These are phyloP conservation scores for Drosophila tristis DNA, from an alignment of 1,140 invertebrate species.

Conservation along the genomic window DNA sequence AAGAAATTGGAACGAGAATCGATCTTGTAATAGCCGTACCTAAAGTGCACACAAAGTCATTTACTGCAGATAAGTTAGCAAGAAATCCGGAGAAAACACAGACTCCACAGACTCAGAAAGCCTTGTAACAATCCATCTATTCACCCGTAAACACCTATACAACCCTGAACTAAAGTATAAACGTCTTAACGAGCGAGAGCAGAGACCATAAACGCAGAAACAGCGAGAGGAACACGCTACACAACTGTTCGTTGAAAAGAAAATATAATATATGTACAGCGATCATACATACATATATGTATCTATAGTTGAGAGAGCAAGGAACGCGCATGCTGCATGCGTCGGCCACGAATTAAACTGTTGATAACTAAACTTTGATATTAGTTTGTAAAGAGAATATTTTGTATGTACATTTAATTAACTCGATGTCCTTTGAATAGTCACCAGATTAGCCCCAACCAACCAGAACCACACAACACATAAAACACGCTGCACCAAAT, in stretches of 20 bases:
- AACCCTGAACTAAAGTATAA: slow-evolving; percentile 19
- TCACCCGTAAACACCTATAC: slow-evolving; percentile 7
- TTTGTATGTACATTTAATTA: slow-evolving; percentile 75
- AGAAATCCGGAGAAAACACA: slow-evolving; percentile 39
- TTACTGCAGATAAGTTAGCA: slow-evolving; percentile 68
- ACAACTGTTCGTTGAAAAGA: neutral
- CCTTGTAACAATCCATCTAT: slow-evolving; percentile 29
- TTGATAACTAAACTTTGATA: slow-evolving; percentile 91
- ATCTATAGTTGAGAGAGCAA: slow-evolving; percentile 73
- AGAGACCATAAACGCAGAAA: slow-evolving; percentile 9
- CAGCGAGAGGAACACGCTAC: slow-evolving; percentile 6
- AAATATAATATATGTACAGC: slow-evolving; percentile 10
- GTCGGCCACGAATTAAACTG: slow-evolving; percentile 79
- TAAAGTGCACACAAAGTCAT: slow-evolving; percentile 73
- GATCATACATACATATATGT: slow-evolving; percentile 22
- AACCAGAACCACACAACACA: slow-evolving; percentile 34
- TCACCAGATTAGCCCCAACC: neutral
- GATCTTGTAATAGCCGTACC: slow-evolving; percentile 70
- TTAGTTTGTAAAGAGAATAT: slow-evolving; percentile 89
- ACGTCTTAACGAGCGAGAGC: slow-evolving; percentile 9
- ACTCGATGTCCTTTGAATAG: slow-evolving; percentile 56
- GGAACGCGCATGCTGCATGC: slow-evolving; percentile 83
- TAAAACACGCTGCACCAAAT: slow-evolving; percentile 15
- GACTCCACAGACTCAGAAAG: slow-evolving; percentile 20
- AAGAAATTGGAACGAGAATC: slow-evolving; percentile 65